Evolutionary conservation across 2,888 invertebrate species (phyloP).

Genomic region (Drosophila neutralis): DNA sequence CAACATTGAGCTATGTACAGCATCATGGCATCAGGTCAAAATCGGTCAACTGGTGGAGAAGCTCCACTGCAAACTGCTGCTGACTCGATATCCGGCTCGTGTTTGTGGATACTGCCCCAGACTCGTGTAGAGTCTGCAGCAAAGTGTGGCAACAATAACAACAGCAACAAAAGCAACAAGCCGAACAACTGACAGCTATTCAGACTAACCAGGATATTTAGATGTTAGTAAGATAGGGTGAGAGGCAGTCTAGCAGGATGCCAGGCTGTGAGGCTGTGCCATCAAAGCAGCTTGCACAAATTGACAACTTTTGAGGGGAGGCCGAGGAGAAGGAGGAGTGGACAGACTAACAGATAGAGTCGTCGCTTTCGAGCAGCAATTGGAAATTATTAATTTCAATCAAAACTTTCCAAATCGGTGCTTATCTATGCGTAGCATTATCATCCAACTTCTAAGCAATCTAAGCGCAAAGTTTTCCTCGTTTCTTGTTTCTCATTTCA

Average conservation of each 20-base stretch:
- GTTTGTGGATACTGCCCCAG: constrained; percentile 2
- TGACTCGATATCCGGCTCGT: constrained; percentile 65
- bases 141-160: constrained; percentile 32
- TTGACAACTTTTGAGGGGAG: constrained; percentile 54
- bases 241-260: constrained; percentile 11
- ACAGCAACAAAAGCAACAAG: background rate
- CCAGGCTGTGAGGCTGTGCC: constrained; percentile 9
- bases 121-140: constrained; percentile 23
- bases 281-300: constrained; percentile 48
- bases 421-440: constrained; percentile 69
- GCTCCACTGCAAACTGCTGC: constrained; percentile 43
- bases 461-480: constrained; percentile 54
- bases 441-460: constrained; percentile 55
- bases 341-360: constrained; percentile 12
- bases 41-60: background rate
- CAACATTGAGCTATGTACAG: constrained; percentile 8
- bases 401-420: constrained; percentile 71
- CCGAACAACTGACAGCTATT: constrained; percentile 32
- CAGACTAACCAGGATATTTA: constrained; percentile 55
- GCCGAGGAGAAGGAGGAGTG: background rate
- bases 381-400: constrained; percentile 78
- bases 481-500: constrained; percentile 44
- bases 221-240: constrained; percentile 50
- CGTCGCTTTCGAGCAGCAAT: constrained; percentile 54
- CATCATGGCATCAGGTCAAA: constrained; percentile 28